These are phyloP conservation scores for Drosophila monieri DNA, from an alignment of 2,888 invertebrate genomes.

Conservation along the genomic window DNA sequence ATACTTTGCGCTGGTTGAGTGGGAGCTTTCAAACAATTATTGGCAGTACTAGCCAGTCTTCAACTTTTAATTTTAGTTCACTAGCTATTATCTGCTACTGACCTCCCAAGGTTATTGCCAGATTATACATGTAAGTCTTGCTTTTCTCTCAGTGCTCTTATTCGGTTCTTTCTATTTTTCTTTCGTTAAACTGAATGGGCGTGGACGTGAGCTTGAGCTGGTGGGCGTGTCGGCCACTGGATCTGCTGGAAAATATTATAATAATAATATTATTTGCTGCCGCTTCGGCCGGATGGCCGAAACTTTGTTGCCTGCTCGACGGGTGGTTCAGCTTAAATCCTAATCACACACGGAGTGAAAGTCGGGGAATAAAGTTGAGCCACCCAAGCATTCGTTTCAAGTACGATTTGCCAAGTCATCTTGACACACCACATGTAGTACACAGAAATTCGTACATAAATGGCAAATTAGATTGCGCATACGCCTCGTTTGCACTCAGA, in stretches of 20 bases:
- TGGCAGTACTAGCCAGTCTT: neutral
- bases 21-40: neutral
- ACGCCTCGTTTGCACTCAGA: conserved; percentile 44
- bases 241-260: conserved; percentile 34
- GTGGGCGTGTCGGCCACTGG: conserved; percentile 52
- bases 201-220: conserved; percentile 51
- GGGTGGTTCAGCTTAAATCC: conserved; percentile 34
- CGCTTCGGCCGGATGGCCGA: conserved; percentile 13
- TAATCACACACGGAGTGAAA: conserved; percentile 33
- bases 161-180: neutral
- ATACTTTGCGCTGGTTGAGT: neutral
- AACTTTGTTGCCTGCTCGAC: conserved; percentile 27
- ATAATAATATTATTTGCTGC: conserved; percentile 39
- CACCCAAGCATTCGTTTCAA: conserved; percentile 23
- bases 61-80: neutral
- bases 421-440: neutral
- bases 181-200: conserved; percentile 52
- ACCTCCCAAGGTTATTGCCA: neutral
- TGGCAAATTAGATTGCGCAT: conserved; percentile 48
- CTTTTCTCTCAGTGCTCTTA: conserved; percentile 7
- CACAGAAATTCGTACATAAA: conserved; percentile 6
- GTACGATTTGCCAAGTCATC: conserved; percentile 28
- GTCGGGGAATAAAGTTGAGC: conserved; percentile 31
- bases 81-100: neutral
- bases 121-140: neutral